A percentile compares a stretch with the other conserved stretches of the same genome.
These are phyloP conservation scores for Amphilophus citrinellus DNA, from an alignment of 2,113 vertebrate species.

Conservation along the genomic window DNA sequence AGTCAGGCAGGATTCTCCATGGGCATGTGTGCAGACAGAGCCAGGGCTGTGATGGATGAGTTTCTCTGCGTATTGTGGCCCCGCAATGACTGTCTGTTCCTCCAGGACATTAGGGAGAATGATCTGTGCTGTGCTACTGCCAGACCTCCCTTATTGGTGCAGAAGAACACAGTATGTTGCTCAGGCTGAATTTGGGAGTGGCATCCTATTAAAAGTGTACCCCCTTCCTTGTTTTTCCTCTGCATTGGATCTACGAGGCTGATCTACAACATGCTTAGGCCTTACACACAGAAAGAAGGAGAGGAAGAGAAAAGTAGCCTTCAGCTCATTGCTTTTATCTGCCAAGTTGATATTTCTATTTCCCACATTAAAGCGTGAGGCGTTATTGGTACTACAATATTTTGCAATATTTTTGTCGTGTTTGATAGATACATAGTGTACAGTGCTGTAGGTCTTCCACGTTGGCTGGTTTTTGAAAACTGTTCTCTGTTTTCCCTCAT, in stretches of 20 bases:
- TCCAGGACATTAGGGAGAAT: constrained; percentile 66
- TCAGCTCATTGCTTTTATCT: constrained; percentile 53
- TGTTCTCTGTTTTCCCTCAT: constrained; percentile 14
- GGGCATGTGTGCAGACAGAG: constrained; percentile 55
- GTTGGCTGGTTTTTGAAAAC: constrained; percentile 34
- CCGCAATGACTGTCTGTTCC: constrained; percentile 47
- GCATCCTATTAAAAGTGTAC: constrained; percentile 57
- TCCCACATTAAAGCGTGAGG: constrained; percentile 24
- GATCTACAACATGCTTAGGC: constrained; percentile 50
- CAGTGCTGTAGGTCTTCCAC: neutral
- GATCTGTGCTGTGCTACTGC: constrained; percentile 56
- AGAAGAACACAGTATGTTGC: constrained; percentile 34
- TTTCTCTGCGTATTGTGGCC: constrained; percentile 46
- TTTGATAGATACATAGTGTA: constrained; percentile 28
- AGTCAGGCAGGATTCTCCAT: constrained; percentile 37
- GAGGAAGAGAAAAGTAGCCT: constrained; percentile 19
- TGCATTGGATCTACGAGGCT: constrained; percentile 64
- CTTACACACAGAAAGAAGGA: constrained; percentile 20
- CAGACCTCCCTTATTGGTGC: constrained; percentile 60
- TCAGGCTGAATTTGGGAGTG: constrained; percentile 45
- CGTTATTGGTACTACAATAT: constrained; percentile 11
- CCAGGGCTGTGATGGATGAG: constrained; percentile 65
- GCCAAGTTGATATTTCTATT: constrained; percentile 40
- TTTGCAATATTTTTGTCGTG: constrained; percentile 4
- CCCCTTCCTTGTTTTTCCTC: constrained; percentile 42